Evolutionary conservation across 2,113 vertebrate species (phyloP), one percentile per base, ranked within the genome.

Genomic region (Xenopus laevis): DNA sequence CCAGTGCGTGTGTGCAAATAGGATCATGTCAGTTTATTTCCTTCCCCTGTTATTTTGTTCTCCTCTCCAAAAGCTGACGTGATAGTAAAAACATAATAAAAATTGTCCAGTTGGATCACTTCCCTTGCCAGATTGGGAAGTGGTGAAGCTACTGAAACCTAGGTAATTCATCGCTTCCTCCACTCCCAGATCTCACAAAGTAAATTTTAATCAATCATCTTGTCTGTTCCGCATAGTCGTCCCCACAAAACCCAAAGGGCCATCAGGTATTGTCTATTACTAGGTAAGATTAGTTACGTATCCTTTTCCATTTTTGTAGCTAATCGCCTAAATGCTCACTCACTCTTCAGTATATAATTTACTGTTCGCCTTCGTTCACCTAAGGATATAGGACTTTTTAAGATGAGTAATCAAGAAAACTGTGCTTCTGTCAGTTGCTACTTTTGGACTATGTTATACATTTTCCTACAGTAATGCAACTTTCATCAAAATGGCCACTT

Each of bases 41-140:
- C 73, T 75, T 68, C 65, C 65, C 59, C 20, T 68, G 73, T 75
- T 75, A 75, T 75, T 75, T 75, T 18, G 58, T 68, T 75, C 58
- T 61, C 40, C 47, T 23, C 50, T 75, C 73, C 73, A 75, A 75
- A 75, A 75, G 58, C 73, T 75, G 73, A 75, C 73, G 73, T 75
- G 73, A 63, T 75, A 75, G 50, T 75, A 75, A 75, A 68, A 75
- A 75, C 73, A 75, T 75, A 75, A 75, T 75, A 75, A 75, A 75
- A 75, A 13, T 75, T 45, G 50, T 63, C 67, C 73, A 40, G 44
- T 68, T 75, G 73, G 65, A 75, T 60, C 53, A 13, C n/a, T 75
- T 62, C 73, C 65, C 53, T 46, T 68, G 73, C 65, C 65, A 75
- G 65, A 62, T 47, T 75, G 57, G 73, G 73, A 75, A 52, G 73